Evolutionary conservation across 2,888 invertebrate genomes (phyloP).

Genomic region (Ferrisia virgata): DNA sequence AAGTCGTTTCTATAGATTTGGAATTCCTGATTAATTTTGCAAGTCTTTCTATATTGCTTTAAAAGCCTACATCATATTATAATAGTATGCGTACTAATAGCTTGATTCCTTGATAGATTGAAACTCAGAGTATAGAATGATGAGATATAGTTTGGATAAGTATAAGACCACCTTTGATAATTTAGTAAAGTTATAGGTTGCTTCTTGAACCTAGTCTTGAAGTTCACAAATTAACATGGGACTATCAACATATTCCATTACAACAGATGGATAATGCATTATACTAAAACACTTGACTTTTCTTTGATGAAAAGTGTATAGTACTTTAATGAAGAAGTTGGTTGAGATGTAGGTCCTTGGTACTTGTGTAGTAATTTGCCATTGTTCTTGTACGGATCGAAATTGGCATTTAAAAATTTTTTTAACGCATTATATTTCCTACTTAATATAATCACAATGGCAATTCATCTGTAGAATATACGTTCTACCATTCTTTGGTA

Average conservation of each 20-base stretch:
- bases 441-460: background rate
- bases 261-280: slow-evolving; percentile 5
- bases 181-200: background rate
- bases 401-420: background rate
- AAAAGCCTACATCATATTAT: background rate
- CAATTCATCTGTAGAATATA: too few relatives aligned
- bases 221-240: background rate
- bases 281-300: background rate
- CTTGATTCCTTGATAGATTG: background rate
- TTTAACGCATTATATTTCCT: background rate
- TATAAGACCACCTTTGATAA: background rate
- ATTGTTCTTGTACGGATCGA: background rate
- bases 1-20: too few relatives aligned
- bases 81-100: too few relatives aligned
- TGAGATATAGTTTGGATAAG: background rate
- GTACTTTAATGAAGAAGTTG: background rate
- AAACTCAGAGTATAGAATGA: background rate
- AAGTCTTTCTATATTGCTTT: background rate
- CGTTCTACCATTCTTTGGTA: too few relatives aligned
- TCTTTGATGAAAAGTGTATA: background rate
- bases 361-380: background rate
- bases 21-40: too few relatives aligned
- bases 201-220: background rate
- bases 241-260: background rate
- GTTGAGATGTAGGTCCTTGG: too few relatives aligned